Base-by-base conservation (phyloP, 1,140 invertebrate species). In the Pseudomyrmex sp. region DNA sequence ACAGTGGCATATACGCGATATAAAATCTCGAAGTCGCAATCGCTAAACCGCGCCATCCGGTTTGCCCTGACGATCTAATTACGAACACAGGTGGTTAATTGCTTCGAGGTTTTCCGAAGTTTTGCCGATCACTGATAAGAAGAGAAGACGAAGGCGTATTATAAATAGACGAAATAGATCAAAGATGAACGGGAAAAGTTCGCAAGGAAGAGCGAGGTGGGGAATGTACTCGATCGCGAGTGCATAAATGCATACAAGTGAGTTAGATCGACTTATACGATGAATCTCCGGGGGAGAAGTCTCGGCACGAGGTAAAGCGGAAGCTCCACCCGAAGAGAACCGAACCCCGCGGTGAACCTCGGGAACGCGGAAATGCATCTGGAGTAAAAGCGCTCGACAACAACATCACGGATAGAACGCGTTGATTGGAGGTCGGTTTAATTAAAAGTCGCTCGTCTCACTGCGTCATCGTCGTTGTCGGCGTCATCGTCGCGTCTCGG, bases 361-460 rank as follows among this genome's bases (percentile, higher is more conserved):
- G 15, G 73, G 88, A 90, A 89, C 89, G 84, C 88, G 89, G 86
- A 90, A 90, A 89, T 68, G 62, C 77, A 70, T 10, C 48, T 73
- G 44, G 46, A 87, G 59, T 73, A 54, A 75, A 48, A 20, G 85
- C 62, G 70, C 58, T 84, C 74, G 72, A 87, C 85, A 85, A 88
- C 85, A 83, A 75, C 76, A 80, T 35, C 5, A 35, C 35, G 56
- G 56, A 82, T 80, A 70, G 65, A 58, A 52, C 59, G n/a, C 59
- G 26, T 83, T 90, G 89, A 90, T 90, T 84, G 79, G 82, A 86
- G 79, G 70, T 79, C 52, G n/a, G 68, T 26, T 90, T 89, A 90
- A 90, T 90, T 90, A 90, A 90, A 90, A 88, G 73, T 83, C 76
- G 74, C 54, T 58, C 66, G 70, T 63, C 73, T 63, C 46, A 65